Evolutionary conservation across 2,113 vertebrate genomes (phyloP).

Genomic region (Tyto alba): DNA sequence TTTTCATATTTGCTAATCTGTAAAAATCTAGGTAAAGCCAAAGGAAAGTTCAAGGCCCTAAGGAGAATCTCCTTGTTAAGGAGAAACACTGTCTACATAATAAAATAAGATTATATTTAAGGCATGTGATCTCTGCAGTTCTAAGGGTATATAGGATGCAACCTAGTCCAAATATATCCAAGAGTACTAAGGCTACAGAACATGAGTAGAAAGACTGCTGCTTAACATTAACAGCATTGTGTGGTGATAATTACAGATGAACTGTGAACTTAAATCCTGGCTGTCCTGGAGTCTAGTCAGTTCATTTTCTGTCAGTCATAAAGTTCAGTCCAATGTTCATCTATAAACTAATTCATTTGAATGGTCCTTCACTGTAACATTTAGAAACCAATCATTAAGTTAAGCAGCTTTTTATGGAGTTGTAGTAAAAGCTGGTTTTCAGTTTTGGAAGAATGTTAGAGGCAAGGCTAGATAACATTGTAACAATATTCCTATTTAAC

Average conservation of each 20-base stretch:
- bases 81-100: not conserved
- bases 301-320: not conserved
- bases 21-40: not conserved
- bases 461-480: not conserved
- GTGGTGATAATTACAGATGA: not conserved
- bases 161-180: not conserved
- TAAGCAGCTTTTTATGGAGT: not conserved
- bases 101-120: not conserved
- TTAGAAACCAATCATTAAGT: not conserved
- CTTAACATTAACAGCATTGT: not conserved
- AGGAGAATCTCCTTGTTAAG: not conserved
- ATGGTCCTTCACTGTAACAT: not conserved
- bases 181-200: not conserved
- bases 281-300: not conserved
- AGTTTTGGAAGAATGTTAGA: not conserved
- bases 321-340: not conserved
- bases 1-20: not conserved
- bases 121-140: not conserved
- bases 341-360: not conserved
- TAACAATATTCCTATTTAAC: not conserved
- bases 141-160: not conserved
- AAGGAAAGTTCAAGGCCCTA: not conserved
- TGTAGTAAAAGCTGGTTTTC: not conserved
- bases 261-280: not conserved
- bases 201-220: not conserved